Conservation (phyloP, 2,888 invertebrate species). For the Tholera decimalis region DNA sequence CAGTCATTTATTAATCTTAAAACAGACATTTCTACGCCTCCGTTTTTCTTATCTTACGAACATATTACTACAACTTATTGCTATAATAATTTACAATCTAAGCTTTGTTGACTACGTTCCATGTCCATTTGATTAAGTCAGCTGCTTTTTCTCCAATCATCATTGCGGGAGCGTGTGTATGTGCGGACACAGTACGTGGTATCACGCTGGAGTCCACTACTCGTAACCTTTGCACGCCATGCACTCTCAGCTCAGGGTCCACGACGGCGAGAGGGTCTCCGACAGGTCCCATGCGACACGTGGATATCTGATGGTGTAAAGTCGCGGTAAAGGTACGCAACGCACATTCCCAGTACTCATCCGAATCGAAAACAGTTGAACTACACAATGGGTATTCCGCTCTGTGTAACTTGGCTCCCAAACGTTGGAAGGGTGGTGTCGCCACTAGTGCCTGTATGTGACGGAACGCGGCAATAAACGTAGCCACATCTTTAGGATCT, state of each 20-base stretch:
- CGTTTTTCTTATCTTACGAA: background rate
- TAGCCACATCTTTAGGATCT: slow-evolving; percentile 91
- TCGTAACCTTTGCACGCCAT: slow-evolving; percentile 91
- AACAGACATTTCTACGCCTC: slow-evolving; percentile 14
- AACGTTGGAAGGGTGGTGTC: slow-evolving; percentile 91
- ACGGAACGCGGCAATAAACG: slow-evolving; percentile 92
- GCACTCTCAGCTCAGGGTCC: slow-evolving; percentile 92
- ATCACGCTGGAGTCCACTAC: slow-evolving; percentile 94
- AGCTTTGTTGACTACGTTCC: slow-evolving; percentile 65
- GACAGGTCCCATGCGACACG: slow-evolving; percentile 94
- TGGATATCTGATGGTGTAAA: slow-evolving; percentile 93
- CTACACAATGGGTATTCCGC: slow-evolving; percentile 90
- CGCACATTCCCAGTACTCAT: slow-evolving; percentile 94
- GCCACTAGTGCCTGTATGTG: slow-evolving; percentile 91
- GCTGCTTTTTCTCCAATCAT: slow-evolving; percentile 94
- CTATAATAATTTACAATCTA: slow-evolving; percentile 42
- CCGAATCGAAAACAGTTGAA: slow-evolving; percentile 87
- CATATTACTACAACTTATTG: slow-evolving; percentile 29
- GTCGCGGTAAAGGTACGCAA: slow-evolving; percentile 92
- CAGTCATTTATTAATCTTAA: slow-evolving; percentile 37
- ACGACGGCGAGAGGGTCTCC: slow-evolving; percentile 93
- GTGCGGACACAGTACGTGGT: slow-evolving; percentile 92
- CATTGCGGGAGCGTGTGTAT: slow-evolving; percentile 93
- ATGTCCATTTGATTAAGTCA: slow-evolving; percentile 92
- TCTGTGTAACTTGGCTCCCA: slow-evolving; percentile 90